phyloP scores from a whole-genome alignment of 1,140 invertebrate genomes.

The Dolichoris vasculosae region DNA sequence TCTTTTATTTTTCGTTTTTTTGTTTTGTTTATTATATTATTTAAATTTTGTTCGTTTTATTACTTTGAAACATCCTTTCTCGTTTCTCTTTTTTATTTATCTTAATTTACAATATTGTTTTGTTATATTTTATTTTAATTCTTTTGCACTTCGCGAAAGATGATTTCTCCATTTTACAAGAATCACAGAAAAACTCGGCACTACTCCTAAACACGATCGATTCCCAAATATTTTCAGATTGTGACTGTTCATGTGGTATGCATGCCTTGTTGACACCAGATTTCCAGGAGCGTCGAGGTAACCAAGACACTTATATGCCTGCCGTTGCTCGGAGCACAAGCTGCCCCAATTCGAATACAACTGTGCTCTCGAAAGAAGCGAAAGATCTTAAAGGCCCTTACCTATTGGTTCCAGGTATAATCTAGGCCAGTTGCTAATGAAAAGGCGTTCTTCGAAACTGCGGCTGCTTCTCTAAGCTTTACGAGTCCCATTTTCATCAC shows the following conservation, averaged over 20 bases:
- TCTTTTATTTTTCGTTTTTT: conserved; percentile 48
- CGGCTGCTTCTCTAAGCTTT: conserved; percentile 41
- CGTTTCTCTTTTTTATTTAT: conserved; percentile 29
- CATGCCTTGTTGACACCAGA: conserved; percentile 77
- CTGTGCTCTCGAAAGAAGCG: conserved; percentile 76
- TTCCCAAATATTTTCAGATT: conserved; percentile 71
- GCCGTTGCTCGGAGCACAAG: conserved; percentile 73
- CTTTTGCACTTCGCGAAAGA: not conserved
- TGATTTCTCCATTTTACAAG: conserved; percentile 53
- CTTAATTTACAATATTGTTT: conserved; percentile 54
- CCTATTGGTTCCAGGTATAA: conserved; percentile 85
- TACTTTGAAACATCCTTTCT: not conserved
- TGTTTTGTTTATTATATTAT: conserved; percentile 43
- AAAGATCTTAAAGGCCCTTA: conserved; percentile 84
- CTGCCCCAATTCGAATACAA: conserved; percentile 77
- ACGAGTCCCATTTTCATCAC: conserved; percentile 10
- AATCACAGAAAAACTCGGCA: conserved; percentile 45
- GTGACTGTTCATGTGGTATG: conserved; percentile 73
- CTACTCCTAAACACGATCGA: conserved; percentile 57
- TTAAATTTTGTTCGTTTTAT: conserved; percentile 34
- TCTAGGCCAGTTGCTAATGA: conserved; percentile 65
- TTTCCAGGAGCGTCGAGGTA: conserved; percentile 77
- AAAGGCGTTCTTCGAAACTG: conserved; percentile 23
- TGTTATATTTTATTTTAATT: conserved; percentile 38
- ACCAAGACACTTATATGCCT: conserved; percentile 65